These are phyloP conservation scores for Sapajus apella DNA, from an alignment of 2,113 vertebrate genomes.

Conservation along the genomic window DNA sequence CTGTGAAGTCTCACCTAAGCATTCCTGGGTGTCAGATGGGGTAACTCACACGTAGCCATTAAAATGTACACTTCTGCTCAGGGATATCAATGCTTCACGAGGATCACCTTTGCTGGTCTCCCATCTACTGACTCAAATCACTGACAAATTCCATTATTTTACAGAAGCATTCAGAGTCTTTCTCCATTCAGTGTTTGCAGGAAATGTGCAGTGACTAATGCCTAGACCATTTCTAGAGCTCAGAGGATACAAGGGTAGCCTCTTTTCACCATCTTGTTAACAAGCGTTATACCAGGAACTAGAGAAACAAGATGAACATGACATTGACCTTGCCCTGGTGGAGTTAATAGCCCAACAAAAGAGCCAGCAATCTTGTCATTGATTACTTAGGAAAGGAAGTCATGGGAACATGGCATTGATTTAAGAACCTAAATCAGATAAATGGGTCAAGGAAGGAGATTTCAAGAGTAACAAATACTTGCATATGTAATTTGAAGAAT, in stretches of 20 bases:
- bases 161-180: background rate
- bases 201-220: background rate
- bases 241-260: background rate
- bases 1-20: background rate
- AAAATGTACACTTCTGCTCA: background rate
- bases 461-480: background rate
- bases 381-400: background rate
- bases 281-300: background rate
- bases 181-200: background rate
- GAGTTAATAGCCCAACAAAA: background rate
- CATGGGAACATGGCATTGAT: background rate
- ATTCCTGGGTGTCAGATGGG: background rate
- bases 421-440: background rate
- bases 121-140: background rate
- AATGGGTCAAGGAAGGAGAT: background rate
- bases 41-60: background rate
- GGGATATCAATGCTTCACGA: background rate
- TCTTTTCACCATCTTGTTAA: background rate
- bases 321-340: rapidly evolving
- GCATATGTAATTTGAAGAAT: background rate
- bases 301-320: background rate
- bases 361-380: background rate
- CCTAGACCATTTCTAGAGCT: background rate
- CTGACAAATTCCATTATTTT: background rate
- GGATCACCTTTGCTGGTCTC: background rate